Base-by-base conservation (phyloP, 2,888 invertebrate species). In the Dendrolimus pini region DNA sequence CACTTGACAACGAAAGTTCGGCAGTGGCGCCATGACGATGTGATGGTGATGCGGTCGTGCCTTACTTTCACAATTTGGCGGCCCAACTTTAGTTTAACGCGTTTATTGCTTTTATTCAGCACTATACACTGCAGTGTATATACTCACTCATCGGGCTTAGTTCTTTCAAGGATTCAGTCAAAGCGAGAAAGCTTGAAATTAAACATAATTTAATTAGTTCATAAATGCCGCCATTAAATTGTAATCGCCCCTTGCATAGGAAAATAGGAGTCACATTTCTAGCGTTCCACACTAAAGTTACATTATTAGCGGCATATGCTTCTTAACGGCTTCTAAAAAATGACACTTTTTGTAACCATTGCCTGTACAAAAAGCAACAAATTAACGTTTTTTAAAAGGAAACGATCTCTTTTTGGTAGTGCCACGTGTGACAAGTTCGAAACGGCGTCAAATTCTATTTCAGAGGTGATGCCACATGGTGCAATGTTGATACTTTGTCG, bases 301-400 rank as follows among this genome's bases (percentile, higher is more conserved):
- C 84, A 83, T 88, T 87, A 88, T 75, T 70, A 78, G 57, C 69
- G 81, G 81, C 88, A 88, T 82, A 86, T 89, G 89, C 82, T 78
- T 75, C 75, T 75, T 82, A 80, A 78, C 80, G 77, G 75, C 74
- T 73, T 75, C 71, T 78, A 85, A 89, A 89, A 89, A 88, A 80
- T 83, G 74, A 70, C 77, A 75, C 81, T 80, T 86, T 85, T 86
- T 88, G 81, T 85, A 72, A 66, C 72, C 71, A 65, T 70, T 69
- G 63, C 62, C 61, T 60, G 62, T 47, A 85, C 79, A 89, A 89
- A 89, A 89, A 89, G 78, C 73, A 82, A 77, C 83, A 88, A 88
- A 89, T 90, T 89, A 89, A 87, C 87, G 6, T 88, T 89, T 84
- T 89, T 89, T 89, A 89, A 30, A 84, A 89, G 89, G 89, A 89